Evolutionary conservation across 2,113 vertebrate species (phyloP), one percentile per base, ranked within the genome.

Genomic region (Polyodon spathula): DNA sequence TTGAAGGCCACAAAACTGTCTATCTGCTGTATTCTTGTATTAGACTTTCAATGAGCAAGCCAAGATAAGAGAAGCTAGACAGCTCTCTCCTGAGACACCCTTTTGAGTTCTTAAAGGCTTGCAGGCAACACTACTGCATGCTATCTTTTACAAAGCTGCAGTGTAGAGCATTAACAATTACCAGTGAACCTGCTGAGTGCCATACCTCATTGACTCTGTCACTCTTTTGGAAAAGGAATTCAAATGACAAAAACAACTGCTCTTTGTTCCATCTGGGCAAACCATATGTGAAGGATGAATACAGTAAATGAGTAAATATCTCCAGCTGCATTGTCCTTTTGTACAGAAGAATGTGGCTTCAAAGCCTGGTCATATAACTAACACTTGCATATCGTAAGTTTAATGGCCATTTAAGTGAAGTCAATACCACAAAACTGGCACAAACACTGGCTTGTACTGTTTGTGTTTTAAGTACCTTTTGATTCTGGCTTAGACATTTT

Each of bases 401-500:
- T n/a, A n/a, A n/a, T n/a, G n/a, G n/a, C n/a, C n/a, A n/a, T n/a
- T n/a, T n/a, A n/a, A n/a, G n/a, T n/a, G n/a, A n/a, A n/a, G n/a
- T n/a, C n/a, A n/a, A n/a, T n/a, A n/a, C n/a, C n/a, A n/a, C n/a
- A n/a, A n/a, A n/a, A n/a, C n/a, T n/a, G n/a, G n/a, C n/a, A n/a
- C n/a, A n/a, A n/a, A n/a, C n/a, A n/a, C n/a, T n/a, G n/a, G n/a
- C n/a, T n/a, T n/a, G n/a, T n/a, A n/a, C n/a, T n/a, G n/a, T n/a
- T n/a, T n/a, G n/a, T n/a, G n/a, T n/a, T 43, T 8, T 53, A 42
- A 70, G 77, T 87, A 94, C 95, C 93, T 76, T 87, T 89, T 65
- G 85, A 76, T 52, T 81, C 76, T 6, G 86, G 79, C 66, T 83
- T 84, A 9, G 93, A 86, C 51, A 89, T 81, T 64, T 62, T 81